Base-by-base conservation (phyloP, 2,797 vertebrate species). In the Myioborus melanocephalus region DNA sequence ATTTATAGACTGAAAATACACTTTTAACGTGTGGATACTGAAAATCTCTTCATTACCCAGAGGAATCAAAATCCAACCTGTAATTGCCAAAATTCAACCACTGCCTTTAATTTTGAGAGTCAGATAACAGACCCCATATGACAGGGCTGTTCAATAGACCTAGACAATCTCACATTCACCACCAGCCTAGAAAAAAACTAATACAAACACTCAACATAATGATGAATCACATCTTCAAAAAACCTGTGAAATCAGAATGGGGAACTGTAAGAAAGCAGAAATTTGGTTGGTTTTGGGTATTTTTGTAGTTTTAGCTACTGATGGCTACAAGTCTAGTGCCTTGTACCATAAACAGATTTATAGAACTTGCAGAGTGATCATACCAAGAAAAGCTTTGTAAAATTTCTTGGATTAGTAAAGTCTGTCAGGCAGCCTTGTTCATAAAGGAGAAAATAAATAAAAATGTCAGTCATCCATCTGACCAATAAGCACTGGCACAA, bases 381-480 rank as follows among this genome's bases (percentile, higher is more conserved):
- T 32, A 43, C 15, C 19, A 56, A 55, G 10, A 84, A 89, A 89
- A 61, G 60, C 34, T 79, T 93, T 69, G 23, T 43, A 83, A 79
- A 64, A 88, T 85, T 78, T 95, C 87, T 90, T 93, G 47, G 61
- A 89, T 82, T 92, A 94, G 82, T 88, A 55, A 93, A 89, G 39
- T 71, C 53, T 77, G 44, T 50, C 50, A 37, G 73, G 56, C 60
- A 76, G 91, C n/a, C 61, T 94, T 34, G 87, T 75, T 61, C 46
- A 39, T 89, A 44, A 83, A 41, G 46, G 89, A 35, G 37, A 80
- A 87, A 96, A 95, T 24, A 26, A 96, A 91, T 77, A 83, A 93
- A 26, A 55, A 66, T 15, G 34, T 64, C 88, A 92, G 49, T 91
- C 77, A 96, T 87, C 35, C 90, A 96, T 94, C 96, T 96, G 89